Base-by-base conservation (phyloP, 2,888 invertebrate species). In the Eupsilia transversa region DNA sequence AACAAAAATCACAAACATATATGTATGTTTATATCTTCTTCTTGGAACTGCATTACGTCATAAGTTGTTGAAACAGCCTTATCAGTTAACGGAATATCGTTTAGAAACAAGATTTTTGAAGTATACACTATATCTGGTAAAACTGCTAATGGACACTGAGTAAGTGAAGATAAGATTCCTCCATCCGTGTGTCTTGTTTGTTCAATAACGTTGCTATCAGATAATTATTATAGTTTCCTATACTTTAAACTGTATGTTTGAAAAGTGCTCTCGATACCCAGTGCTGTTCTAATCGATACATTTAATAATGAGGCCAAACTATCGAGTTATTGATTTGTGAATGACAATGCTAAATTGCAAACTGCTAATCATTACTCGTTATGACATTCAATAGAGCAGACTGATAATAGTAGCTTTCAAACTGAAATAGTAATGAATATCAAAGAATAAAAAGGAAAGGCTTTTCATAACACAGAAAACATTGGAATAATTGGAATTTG, bases 171-270 rank as follows among this genome's bases (percentile, higher is more conserved):
- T 92, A 92, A 88, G 83, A 83, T 85, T 83, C 82, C 87, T 89
- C 86, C 90, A 90, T 89, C 86, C 85, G 82, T 80, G 69, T 77
- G 35, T 78, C 84, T 82, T 92, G 88, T 93, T 93, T 92, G 90
- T 88, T 88, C 89, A 90, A 89, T 89, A 90, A 77, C 86, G 79
- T 80, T 87, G 77, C 54, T 93, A 92, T 91, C 91, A 86, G 91
- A 94, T 93, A 92, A 90, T 91, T 84, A 90, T 91, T 88, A 88
- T 89, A 90, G 90, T 92, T 93, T 90, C 89, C 91, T 92, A 90
- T 83, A 77, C 86, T 89, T 86, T 86, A 80, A 77, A 85, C 46
- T 69, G 38, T 65, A 66, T 76, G 85, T 87, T 89, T 85, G 83
- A 54, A 33, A 35, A n/a, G 33, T 52, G n/a, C 52, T 52, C 65